Evolutionary conservation across 2,113 vertebrate species (phyloP).

Genomic region (Pygoscelis adeliae): DNA sequence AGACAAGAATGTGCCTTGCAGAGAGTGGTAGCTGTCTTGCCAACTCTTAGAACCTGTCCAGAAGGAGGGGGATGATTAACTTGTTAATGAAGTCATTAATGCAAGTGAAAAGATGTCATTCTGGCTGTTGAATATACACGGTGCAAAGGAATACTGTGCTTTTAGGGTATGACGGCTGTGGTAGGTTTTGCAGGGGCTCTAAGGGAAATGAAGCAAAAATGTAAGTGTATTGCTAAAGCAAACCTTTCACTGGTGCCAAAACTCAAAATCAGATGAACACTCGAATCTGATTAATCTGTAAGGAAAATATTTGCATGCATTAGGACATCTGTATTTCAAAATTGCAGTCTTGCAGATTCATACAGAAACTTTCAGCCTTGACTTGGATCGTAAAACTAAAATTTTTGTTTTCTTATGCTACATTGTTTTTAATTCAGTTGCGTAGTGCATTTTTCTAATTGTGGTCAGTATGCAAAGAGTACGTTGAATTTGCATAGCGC

Average conservation of each 20-base stretch:
- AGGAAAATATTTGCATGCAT: background rate
- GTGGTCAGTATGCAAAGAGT: background rate
- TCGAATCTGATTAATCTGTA: background rate
- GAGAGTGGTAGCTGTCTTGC: background rate
- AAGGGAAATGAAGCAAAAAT: background rate
- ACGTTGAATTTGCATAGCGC: background rate
- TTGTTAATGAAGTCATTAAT: background rate
- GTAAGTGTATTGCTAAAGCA: background rate
- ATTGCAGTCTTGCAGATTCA: background rate
- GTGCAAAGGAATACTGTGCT: background rate
- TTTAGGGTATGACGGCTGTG: background rate
- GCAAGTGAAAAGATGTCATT: background rate
- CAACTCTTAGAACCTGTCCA: background rate
- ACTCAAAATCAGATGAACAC: background rate
- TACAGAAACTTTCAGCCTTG: background rate
- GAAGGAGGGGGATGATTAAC: background rate
- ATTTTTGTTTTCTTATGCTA: background rate
- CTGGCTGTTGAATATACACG: background rate
- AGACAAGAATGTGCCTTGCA: background rate
- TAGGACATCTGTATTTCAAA: background rate
- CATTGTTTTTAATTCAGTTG: background rate
- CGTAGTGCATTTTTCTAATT: background rate
- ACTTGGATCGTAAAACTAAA: rapidly evolving
- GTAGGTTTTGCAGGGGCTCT: background rate
- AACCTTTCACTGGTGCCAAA: background rate